Conservation (phyloP, 2,888 invertebrate genomes). For the Idaea straminata region DNA sequence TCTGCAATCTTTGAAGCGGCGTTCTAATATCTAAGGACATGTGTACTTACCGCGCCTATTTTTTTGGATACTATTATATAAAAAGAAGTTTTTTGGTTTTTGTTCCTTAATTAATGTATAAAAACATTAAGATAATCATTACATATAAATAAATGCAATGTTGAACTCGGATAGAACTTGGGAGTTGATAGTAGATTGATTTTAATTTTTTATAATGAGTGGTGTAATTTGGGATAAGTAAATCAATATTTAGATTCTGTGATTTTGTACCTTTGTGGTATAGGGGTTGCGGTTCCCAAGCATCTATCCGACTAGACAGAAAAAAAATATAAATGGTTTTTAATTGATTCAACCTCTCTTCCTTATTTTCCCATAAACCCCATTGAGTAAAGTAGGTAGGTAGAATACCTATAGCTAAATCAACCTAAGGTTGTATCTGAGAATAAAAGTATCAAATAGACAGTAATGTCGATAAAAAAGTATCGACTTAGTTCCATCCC, state of each 20-base stretch:
- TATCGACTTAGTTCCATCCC: too few species aligned
- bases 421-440: too few species aligned
- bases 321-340: conserved; percentile 43
- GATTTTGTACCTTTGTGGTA: conserved; percentile 73
- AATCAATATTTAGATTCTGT: conserved; percentile 69
- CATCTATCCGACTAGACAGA: conserved; percentile 61
- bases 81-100: conserved; percentile 75
- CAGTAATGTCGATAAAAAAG: too few species aligned
- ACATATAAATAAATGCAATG: conserved; percentile 72
- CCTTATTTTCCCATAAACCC: neutral
- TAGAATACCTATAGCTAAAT: neutral
- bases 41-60: conserved; percentile 71
- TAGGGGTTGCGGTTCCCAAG: conserved; percentile 49
- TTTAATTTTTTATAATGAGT: conserved; percentile 67
- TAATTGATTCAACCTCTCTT: conserved; percentile 9
- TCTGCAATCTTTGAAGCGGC: conserved; percentile 75
- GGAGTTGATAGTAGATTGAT: conserved; percentile 62
- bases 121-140: conserved; percentile 71
- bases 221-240: conserved; percentile 52
- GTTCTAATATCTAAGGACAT: conserved; percentile 53
- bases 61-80: conserved; percentile 71
- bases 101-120: conserved; percentile 80
- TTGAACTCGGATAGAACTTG: conserved; percentile 55
- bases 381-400: neutral
- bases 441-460: too few species aligned